These are phyloP conservation scores for Genyomyrus donnyi DNA, from an alignment of 2,113 vertebrate genomes.

Conservation along the genomic window DNA sequence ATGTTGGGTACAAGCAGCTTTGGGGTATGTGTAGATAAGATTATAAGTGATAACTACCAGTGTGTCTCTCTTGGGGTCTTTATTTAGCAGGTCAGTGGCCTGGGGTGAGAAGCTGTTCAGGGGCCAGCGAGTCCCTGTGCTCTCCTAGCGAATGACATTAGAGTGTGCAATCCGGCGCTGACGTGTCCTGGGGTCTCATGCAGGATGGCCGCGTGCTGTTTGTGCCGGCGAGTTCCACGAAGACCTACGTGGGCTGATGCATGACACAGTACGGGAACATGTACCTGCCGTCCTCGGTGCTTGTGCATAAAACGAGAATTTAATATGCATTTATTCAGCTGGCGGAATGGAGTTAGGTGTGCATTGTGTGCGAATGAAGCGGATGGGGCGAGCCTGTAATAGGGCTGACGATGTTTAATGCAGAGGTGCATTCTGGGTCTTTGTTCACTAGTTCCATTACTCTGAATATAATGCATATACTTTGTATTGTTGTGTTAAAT, in stretches of 20 bases:
- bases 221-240: not conserved
- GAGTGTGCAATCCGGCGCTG: not conserved
- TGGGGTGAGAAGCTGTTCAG: not conserved
- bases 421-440: conserved; percentile 1
- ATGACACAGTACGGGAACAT: not conserved
- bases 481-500: not conserved
- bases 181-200: not conserved
- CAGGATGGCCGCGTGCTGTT: not conserved
- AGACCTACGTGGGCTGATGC: not conserved
- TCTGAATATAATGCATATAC: not conserved
- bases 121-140: not conserved
- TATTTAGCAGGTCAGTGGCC: not conserved
- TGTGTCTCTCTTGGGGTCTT: not conserved
- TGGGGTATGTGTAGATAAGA: not conserved
- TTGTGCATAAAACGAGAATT: not conserved
- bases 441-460: not conserved
- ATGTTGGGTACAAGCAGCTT: not conserved
- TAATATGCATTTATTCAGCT: conserved; percentile 4
- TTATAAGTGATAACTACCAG: not conserved
- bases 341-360: not conserved
- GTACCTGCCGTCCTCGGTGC: not conserved
- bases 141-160: not conserved
- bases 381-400: not conserved
- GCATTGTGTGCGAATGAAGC: not conserved
- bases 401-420: not conserved